Conservation (phyloP, 2,888 invertebrate species). For the Erannis defoliaria region DNA sequence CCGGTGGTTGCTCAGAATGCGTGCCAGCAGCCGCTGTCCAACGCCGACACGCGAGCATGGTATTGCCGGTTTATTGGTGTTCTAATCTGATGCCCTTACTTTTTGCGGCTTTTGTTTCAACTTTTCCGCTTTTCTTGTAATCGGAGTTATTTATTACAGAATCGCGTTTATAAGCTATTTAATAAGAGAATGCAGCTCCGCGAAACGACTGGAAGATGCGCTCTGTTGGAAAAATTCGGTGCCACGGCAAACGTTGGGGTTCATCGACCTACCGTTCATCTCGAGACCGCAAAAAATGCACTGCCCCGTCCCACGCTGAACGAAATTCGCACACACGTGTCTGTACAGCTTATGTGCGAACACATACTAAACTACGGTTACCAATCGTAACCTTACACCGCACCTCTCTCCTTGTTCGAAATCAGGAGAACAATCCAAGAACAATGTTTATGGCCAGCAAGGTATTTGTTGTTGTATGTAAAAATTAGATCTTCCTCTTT, state of each 20-base stretch:
- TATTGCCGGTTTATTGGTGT: conserved; percentile 47
- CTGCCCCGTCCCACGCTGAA: conserved; percentile 82
- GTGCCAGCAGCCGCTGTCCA: conserved; percentile 57
- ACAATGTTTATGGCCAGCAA: conserved; percentile 65
- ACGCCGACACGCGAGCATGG: conserved; percentile 57
- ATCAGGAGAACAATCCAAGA: conserved; percentile 66
- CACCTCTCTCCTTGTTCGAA: conserved; percentile 69
- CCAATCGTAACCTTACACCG: conserved; percentile 75
- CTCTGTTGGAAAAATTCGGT: conserved; percentile 77
- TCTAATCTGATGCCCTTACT: conserved; percentile 43
- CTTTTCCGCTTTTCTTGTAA: conserved; percentile 18
- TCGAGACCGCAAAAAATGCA: conserved; percentile 84
- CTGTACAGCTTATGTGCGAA: conserved; percentile 59
- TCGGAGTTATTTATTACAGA: background rate
- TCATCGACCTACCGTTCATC: conserved; percentile 81
- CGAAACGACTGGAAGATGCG: conserved; percentile 66
- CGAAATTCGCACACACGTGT: conserved; percentile 74
- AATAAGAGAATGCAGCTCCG: conserved; percentile 44
- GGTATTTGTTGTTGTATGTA: conserved; percentile 30
- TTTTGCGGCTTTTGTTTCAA: conserved; percentile 19
- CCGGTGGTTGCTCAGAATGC: conserved; percentile 69
- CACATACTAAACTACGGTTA: conserved; percentile 67
- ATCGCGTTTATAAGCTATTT: conserved; percentile 20
- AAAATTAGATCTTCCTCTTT: background rate
- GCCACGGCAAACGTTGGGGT: conserved; percentile 75